These are phyloP conservation scores for Holacanthus passer DNA, from an alignment of 2,113 vertebrate genomes.

Conservation along the genomic window DNA sequence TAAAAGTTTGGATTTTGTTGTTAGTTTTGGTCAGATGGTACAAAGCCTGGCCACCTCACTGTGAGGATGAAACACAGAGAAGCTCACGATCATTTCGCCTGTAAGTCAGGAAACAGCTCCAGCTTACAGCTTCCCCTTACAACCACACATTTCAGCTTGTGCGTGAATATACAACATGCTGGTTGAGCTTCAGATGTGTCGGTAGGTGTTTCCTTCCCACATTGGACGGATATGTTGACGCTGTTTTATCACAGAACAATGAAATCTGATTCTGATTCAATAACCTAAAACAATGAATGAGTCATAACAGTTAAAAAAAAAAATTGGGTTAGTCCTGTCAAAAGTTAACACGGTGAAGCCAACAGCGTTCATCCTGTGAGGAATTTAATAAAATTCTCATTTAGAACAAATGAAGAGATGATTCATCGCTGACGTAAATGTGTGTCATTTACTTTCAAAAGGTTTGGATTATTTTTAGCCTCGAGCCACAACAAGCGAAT, in stretches of 20 bases:
- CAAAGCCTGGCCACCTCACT: background rate
- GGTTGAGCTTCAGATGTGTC: too few species aligned
- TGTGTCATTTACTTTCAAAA: background rate
- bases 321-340: background rate
- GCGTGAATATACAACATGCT: background rate
- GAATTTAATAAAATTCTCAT: background rate
- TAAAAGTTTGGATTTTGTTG: background rate
- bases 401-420: conserved; percentile 7
- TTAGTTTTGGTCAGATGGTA: background rate
- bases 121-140: background rate
- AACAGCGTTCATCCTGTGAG: background rate
- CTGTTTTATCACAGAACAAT: conserved; percentile 6
- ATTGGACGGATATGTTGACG: background rate
- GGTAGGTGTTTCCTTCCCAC: background rate
- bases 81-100: background rate
- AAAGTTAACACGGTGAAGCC: background rate
- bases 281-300: background rate
- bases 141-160: background rate
- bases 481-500: background rate
- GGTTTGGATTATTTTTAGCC: conserved; percentile 4
- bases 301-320: background rate
- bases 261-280: background rate
- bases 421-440: background rate
- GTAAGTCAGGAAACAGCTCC: background rate
- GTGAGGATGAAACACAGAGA: background rate